Percentiles rank a stretch among this genome's conserved stretches.
Evolutionary conservation across 37 sponge, comb jelly and placozoan species (phyloP).

Genomic region (Aplysina aerophoba): DNA sequence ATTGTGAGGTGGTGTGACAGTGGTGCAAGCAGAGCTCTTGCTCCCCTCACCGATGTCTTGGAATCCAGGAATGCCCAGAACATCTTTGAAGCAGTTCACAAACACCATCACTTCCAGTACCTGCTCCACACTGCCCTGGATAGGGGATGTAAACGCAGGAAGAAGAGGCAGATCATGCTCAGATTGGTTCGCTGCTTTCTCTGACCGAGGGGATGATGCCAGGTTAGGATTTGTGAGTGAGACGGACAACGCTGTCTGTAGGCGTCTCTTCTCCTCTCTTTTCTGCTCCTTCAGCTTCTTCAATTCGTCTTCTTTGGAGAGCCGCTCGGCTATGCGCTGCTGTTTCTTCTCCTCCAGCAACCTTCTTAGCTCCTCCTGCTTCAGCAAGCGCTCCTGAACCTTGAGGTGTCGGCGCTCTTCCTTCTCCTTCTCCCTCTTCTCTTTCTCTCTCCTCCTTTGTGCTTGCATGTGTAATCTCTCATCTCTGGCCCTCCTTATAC

Average conservation of each 20-base stretch:
- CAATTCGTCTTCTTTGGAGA: constrained; percentile 14
- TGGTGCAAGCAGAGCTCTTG: too few relatives aligned
- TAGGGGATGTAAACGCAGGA: too few relatives aligned
- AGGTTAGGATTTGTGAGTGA: neutral
- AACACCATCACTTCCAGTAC: too few relatives aligned
- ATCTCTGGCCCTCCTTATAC: neutral
- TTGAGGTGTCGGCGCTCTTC: neutral
- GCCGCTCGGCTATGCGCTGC: neutral
- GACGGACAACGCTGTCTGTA: neutral
- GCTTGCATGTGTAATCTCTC: neutral
- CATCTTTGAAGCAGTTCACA: too few relatives aligned
- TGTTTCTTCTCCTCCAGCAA: neutral
- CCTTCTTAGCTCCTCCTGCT: neutral
- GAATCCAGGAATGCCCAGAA: too few relatives aligned
- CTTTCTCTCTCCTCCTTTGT: neutral
- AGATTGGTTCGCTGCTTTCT: too few relatives aligned
- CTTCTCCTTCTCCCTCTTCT: neutral
- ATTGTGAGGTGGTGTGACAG: too few relatives aligned
- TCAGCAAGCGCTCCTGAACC: constrained; percentile 7
- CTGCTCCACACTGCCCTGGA: too few relatives aligned
- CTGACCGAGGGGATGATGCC: too few relatives aligned
- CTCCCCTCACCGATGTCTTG: too few relatives aligned
- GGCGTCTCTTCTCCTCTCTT: neutral
- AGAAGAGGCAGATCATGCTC: too few relatives aligned
- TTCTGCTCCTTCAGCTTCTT: constrained; percentile 24